A percentile compares a stretch with the other conserved stretches of the same genome.
phyloP scores from a whole-genome alignment of 2,797 vertebrate genomes.

The Scomberomorus guttatus region DNA sequence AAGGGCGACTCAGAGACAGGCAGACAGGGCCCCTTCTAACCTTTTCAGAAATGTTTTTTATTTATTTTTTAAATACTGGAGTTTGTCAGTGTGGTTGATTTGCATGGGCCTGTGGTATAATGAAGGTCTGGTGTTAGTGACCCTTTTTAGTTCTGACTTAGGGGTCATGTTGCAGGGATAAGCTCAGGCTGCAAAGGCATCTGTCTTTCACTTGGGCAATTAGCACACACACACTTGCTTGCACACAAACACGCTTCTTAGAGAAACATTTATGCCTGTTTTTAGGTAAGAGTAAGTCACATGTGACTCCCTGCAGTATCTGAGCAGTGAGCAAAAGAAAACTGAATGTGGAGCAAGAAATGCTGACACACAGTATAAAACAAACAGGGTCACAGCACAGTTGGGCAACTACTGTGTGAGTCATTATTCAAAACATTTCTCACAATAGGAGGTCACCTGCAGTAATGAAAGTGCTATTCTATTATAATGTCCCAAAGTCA shows the following conservation, averaged over 20 bases:
- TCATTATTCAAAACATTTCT: conserved; percentile 57
- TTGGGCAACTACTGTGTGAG: conserved; percentile 5
- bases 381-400: conserved; percentile 16
- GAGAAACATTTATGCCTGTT: conserved; percentile 4
- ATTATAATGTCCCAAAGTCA: conserved; percentile 24
- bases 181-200: conserved; percentile 43
- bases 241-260: conserved; percentile 11
- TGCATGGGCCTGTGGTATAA: conserved; percentile 61
- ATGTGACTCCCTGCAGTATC: background rate
- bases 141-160: conserved; percentile 66
- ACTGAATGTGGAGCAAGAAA: background rate
- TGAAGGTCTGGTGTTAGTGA: conserved; percentile 60
- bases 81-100: conserved; percentile 53
- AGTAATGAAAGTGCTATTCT: conserved; percentile 14
- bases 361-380: conserved; percentile 1
- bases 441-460: conserved; percentile 25
- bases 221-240: conserved; percentile 18
- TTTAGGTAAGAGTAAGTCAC: background rate
- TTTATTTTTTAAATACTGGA: conserved; percentile 45
- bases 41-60: conserved; percentile 56
- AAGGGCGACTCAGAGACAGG: conserved; percentile 85
- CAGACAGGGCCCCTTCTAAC: conserved; percentile 60
- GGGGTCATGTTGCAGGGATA: conserved; percentile 41
- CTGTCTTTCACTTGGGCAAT: conserved; percentile 49
- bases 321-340: conserved; percentile 1